Evolutionary conservation across 2,888 invertebrate species (phyloP).

Genomic region (Cheilosia soror): DNA sequence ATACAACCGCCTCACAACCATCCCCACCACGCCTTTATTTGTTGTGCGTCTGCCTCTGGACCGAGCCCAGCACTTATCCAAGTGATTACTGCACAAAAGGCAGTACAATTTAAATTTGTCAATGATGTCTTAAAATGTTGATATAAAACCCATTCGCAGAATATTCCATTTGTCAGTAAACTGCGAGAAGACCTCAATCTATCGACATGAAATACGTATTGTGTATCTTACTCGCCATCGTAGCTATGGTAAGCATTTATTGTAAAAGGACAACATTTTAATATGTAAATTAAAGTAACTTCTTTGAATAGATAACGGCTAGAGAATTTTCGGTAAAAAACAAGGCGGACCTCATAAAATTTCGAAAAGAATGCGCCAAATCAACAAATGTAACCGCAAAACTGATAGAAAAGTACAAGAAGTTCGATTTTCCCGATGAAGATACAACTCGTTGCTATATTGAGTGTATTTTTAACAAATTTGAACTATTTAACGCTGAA

Average conservation of each 20-base stretch:
- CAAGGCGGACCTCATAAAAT: too few relatives aligned
- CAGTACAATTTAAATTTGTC: neutral
- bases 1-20: neutral
- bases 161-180: neutral
- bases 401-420: constrained; percentile 82
- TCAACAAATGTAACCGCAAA: constrained; percentile 81
- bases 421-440: constrained; percentile 83
- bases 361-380: constrained; percentile 82
- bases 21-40: neutral
- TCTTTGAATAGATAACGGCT: too few relatives aligned
- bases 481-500: constrained; percentile 82
- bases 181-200: neutral
- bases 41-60: neutral
- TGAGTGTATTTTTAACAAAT: constrained; percentile 82
- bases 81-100: constrained; percentile 6
- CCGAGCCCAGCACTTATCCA: constrained; percentile 2
- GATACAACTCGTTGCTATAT: constrained; percentile 83
- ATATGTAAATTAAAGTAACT: too few relatives aligned
- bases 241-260: constrained; percentile 21
- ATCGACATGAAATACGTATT: constrained; percentile 21
- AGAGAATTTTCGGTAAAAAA: too few relatives aligned
- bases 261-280: neutral
- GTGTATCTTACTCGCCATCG: constrained; percentile 10
- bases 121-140: neutral
- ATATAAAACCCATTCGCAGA: constrained; percentile 7